phyloP scores from a whole-genome alignment of 1,140 invertebrate genomes.

The Sycophaga agraensis region DNA sequence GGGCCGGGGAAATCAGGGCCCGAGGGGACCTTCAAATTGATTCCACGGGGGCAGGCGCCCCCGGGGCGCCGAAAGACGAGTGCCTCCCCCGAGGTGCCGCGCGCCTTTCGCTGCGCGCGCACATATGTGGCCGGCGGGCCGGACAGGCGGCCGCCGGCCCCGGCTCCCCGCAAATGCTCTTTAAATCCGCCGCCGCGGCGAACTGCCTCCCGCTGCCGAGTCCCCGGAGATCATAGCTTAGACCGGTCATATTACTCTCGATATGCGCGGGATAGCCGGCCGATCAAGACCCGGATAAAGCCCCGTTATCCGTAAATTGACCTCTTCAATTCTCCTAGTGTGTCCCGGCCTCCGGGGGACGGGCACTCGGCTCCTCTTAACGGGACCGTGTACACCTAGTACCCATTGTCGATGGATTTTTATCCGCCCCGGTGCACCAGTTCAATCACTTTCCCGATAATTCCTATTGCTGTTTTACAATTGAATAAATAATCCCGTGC shows the following conservation, averaged over 20 bases:
- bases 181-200: neutral
- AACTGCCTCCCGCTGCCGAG: too few species aligned
- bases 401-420: too few species aligned
- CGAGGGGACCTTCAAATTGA: slow-evolving; percentile 26
- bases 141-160: neutral
- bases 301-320: neutral
- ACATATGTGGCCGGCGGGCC: neutral
- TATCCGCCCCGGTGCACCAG: too few species aligned
- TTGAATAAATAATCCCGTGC: too few species aligned
- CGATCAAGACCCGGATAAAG: neutral
- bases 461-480: too few species aligned
- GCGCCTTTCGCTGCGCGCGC: neutral
- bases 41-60: slow-evolving; percentile 16
- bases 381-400: too few species aligned
- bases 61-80: slow-evolving; percentile 6
- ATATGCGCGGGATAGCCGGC: neutral
- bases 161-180: slow-evolving; percentile 5
- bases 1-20: too few species aligned
- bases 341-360: neutral
- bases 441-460: too few species aligned
- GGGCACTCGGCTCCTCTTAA: too few species aligned
- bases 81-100: neutral
- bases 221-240: too few species aligned
- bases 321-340: neutral
- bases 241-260: neutral